Conservation (phyloP, 1,140 invertebrate genomes). For the Oryzaephilus surinamensis region DNA sequence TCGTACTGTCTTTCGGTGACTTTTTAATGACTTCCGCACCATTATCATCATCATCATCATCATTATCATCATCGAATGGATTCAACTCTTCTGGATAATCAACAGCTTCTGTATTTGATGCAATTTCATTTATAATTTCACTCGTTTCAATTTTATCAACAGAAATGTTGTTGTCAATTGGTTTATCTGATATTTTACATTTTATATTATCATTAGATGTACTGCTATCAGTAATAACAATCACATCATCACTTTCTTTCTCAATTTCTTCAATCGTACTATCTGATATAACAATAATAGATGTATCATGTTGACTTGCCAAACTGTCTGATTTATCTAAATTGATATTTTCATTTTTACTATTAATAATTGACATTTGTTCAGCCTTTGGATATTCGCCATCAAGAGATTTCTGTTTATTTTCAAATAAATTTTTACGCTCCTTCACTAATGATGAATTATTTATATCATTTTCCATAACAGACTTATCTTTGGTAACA, state of each 20-base stretch:
- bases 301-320: background rate
- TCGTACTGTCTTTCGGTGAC: no score
- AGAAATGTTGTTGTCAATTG: background rate
- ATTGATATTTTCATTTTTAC: slow-evolving; percentile 1
- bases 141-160: no score
- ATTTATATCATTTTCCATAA: slow-evolving; percentile 11
- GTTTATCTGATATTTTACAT: background rate
- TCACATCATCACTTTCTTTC: background rate
- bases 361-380: no score
- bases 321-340: background rate
- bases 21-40: slow-evolving; percentile 12
- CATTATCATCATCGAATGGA: slow-evolving; percentile 63
- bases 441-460: slow-evolving; percentile 15
- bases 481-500: slow-evolving; percentile 33
- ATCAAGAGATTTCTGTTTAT: no score
- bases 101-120: slow-evolving; percentile 6
- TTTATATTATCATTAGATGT: background rate
- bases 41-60: slow-evolving; percentile 12
- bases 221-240: background rate
- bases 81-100: slow-evolving; percentile 68
- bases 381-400: no score
- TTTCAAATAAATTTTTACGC: slow-evolving; percentile 22
- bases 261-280: background rate
- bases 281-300: slow-evolving; percentile 5
- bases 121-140: no score